These are phyloP conservation scores for Melanaphis sacchari DNA, from an alignment of 1,140 invertebrate genomes.

Conservation along the genomic window DNA sequence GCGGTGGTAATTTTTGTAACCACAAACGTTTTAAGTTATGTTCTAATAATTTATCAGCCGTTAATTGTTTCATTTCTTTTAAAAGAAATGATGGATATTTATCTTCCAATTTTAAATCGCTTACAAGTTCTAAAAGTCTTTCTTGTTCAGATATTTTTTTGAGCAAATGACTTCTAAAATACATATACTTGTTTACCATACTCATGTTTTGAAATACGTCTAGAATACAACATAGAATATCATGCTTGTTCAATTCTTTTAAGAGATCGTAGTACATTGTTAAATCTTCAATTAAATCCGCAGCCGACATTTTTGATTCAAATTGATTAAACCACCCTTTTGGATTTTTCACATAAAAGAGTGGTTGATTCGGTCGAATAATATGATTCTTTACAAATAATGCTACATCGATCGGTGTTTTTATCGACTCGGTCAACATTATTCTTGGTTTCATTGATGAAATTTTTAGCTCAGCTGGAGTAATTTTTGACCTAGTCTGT, in stretches of 20 bases:
- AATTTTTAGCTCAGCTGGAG: not conserved
- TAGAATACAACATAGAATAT: not conserved
- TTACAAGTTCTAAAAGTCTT: not conserved
- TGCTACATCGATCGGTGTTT: not conserved
- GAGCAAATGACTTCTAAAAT: not conserved
- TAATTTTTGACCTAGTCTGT: not conserved
- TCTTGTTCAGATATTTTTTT: constrained; percentile 7
- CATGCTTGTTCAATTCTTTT: not conserved
- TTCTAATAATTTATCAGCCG: not conserved
- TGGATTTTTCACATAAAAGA: not conserved
- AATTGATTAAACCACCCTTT: constrained; percentile 3
- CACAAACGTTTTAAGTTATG: not conserved
- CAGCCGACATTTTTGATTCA: not conserved
- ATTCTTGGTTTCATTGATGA: not conserved
- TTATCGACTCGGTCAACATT: not conserved
- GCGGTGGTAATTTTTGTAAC: not conserved
- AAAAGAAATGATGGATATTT: not conserved
- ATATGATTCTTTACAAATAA: not conserved
- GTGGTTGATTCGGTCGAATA: not conserved
- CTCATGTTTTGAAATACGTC: constrained; percentile 1
- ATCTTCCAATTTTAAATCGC: not conserved
- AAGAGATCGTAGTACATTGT: not conserved
- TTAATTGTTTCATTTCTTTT: not conserved
- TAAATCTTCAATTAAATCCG: not conserved
- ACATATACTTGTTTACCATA: not conserved